Evolutionary conservation across 2,113 vertebrate genomes (phyloP).

Genomic region (Oryzias curvinotus): DNA sequence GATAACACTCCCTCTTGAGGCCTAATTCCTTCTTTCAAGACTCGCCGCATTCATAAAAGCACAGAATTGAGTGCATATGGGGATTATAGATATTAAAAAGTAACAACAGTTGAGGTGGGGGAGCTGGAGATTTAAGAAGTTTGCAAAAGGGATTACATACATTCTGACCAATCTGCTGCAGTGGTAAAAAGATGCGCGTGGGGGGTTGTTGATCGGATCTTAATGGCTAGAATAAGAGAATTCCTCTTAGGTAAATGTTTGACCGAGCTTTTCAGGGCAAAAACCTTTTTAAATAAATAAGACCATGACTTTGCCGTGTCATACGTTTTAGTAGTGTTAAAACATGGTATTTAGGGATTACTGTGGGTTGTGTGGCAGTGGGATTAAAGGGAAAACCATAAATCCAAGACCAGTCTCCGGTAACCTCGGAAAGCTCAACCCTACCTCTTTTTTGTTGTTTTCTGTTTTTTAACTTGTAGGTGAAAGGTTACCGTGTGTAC

Average conservation of each 20-base stretch:
- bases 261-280: too few relatives aligned
- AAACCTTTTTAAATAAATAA: neutral
- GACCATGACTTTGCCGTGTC: slow-evolving; percentile 23
- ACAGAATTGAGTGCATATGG: slow-evolving; percentile 49
- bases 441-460: slow-evolving; percentile 2
- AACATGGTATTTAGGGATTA: slow-evolving; percentile 58
- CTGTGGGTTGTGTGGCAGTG: slow-evolving; percentile 21
- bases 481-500: slow-evolving; percentile 93
- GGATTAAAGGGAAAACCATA: slow-evolving; percentile 38
- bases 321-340: slow-evolving; percentile 30
- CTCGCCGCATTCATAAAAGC: slow-evolving; percentile 43
- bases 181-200: slow-evolving; percentile 43
- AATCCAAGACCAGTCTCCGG: slow-evolving; percentile 17
- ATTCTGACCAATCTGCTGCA: slow-evolving; percentile 16
- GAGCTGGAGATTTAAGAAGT: slow-evolving; percentile 24
- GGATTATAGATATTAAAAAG: slow-evolving; percentile 63
- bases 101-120: slow-evolving; percentile 43
- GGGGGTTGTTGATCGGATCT: slow-evolving; percentile 26
- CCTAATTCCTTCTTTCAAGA: slow-evolving; percentile 41
- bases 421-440: slow-evolving; percentile 9
- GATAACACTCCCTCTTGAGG: slow-evolving; percentile 48
- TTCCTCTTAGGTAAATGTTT: slow-evolving; percentile 10
- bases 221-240: slow-evolving; percentile 3
- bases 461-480: slow-evolving; percentile 59
- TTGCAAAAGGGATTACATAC: slow-evolving; percentile 37